Evolutionary conservation across 2,888 invertebrate species (phyloP).

Genomic region (Ganaspis brasiliensis): DNA sequence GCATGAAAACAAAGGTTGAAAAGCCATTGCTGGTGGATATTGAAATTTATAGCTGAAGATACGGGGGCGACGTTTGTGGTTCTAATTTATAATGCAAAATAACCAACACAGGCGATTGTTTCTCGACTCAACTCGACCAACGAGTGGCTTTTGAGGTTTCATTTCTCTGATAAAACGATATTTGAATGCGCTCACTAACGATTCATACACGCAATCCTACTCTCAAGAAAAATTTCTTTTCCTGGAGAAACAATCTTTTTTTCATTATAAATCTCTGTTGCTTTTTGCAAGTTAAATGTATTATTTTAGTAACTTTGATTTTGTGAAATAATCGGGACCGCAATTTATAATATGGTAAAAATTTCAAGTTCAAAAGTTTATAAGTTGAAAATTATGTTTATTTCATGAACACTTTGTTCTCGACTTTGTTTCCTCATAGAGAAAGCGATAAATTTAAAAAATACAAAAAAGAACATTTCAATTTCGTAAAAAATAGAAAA

Average conservation of each 20-base stretch:
- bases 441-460: no score
- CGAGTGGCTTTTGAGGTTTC: not conserved
- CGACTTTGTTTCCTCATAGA: no score
- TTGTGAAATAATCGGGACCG: no score
- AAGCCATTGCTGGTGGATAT: constrained; percentile 1
- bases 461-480: no score
- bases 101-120: constrained; percentile 11
- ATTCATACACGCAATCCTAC: constrained; percentile 7
- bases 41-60: constrained; percentile 33
- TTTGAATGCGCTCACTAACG: not conserved
- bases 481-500: no score
- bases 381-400: no score
- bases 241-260: not conserved
- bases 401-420: no score
- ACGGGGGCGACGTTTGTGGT: not conserved
- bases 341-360: no score
- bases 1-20: not conserved
- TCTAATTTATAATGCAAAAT: constrained; percentile 38
- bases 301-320: no score
- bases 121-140: not conserved
- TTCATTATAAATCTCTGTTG: no score
- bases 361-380: no score
- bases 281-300: no score
- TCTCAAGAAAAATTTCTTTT: not conserved
- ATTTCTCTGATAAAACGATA: constrained; percentile 27